Conservation (phyloP, 1,140 invertebrate species). For the Caerostris extrusa region DNA sequence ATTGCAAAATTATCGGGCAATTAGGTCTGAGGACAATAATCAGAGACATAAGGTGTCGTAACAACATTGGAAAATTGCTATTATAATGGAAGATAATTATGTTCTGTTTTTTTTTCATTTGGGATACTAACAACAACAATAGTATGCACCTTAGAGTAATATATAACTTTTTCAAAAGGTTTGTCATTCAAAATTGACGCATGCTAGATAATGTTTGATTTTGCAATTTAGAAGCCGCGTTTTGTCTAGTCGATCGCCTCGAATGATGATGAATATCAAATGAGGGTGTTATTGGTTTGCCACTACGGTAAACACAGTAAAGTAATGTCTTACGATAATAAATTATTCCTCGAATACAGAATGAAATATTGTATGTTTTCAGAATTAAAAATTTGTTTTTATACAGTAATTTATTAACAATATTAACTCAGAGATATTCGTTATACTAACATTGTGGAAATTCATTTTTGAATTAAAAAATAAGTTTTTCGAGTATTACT, state of each 20-base stretch:
- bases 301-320: no score
- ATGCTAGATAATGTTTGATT: background rate
- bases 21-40: conserved; percentile 12
- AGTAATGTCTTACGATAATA: no score
- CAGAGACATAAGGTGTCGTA: background rate
- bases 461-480: no score
- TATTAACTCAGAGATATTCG: no score
- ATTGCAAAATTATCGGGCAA: conserved; percentile 29
- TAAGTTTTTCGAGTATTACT: no score
- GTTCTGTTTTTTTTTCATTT: background rate
- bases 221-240: background rate
- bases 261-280: background rate
- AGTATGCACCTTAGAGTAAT: background rate
- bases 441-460: no score
- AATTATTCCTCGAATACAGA: no score
- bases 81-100: conserved; percentile 11
- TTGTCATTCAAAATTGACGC: conserved; percentile 8
- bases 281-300: background rate
- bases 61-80: background rate
- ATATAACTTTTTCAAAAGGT: background rate
- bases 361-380: no score
- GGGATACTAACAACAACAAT: background rate
- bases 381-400: no score
- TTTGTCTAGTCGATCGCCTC: background rate
- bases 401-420: no score